Base-by-base conservation (phyloP, 2,888 invertebrate species). In the Eupithecia subumbrata region DNA sequence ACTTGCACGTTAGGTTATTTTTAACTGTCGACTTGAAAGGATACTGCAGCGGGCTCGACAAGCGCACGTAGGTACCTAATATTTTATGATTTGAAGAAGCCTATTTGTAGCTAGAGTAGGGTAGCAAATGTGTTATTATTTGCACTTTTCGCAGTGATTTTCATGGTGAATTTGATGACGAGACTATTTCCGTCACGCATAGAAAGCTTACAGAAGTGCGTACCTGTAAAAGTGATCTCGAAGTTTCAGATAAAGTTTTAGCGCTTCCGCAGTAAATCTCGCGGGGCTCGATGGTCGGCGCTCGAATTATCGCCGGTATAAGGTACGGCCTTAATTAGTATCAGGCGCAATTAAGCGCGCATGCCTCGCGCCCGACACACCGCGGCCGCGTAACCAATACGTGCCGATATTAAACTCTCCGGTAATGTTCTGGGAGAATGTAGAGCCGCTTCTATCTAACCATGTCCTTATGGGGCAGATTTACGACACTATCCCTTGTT, bases 311-410 rank as follows among this genome's bases (percentile, higher is more conserved):
- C 73, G 70, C 67, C 48, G n/a, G 25, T 73, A 40, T 67, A 67
- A 74, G 66, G 66, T 66, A 72, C 72, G 76, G 40, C 75, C 74
- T 80, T 78, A 81, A 83, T 84, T 82, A 82, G 78, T 84, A 84
- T 84, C 85, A 82, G 84, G 82, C 79, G 84, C 82, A 87, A 88
- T 87, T 85, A 87, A 84, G 81, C 82, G 83, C 76, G 82, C 83
- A 84, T 83, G 86, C 83, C 77, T 76, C 80, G 76, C 70, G 77
- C 14, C 56, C 72, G 78, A 72, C 68, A 43, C 77, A 80, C 48
- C 67, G 76, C 75, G 84, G 79, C 48, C 67, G 76, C 75, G 84
- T 85, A 85, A 83, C 83, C 71, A 70, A 78, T 70, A 70, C 81
- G 77, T 66, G 40, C 72, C 71, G 63, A 77, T 83, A 76, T 69